A percentile compares a stretch with the other conserved stretches of the same genome.
Evolutionary conservation across 2,888 invertebrate species (phyloP).

Genomic region (Tenthredo distinguenda): DNA sequence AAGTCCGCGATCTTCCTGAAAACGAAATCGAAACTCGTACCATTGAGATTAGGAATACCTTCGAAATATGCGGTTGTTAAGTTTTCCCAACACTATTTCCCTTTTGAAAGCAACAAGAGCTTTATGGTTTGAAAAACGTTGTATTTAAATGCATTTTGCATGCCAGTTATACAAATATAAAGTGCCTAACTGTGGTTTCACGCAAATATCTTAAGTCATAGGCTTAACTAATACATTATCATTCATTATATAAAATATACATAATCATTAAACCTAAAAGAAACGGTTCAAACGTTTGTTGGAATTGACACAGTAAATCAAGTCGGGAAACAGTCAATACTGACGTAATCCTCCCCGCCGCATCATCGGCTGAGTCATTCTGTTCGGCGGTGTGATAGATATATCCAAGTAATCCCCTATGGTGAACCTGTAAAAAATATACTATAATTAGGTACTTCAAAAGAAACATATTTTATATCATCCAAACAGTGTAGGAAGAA

Average conservation of each 20-base stretch:
- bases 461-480: too few species aligned
- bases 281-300: background rate
- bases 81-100: background rate
- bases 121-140: background rate
- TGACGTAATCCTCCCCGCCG: slow-evolving; percentile 83
- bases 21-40: background rate
- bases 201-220: background rate
- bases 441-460: background rate
- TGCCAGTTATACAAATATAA: slow-evolving; percentile 4
- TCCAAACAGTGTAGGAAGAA: too few species aligned
- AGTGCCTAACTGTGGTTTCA: background rate
- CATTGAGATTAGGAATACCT: background rate
- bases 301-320: slow-evolving; percentile 1
- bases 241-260: slow-evolving; percentile 11
- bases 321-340: slow-evolving; percentile 65
- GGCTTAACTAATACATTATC: background rate
- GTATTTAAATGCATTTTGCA: background rate
- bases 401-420: slow-evolving; percentile 99
- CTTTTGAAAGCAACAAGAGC: background rate
- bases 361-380: slow-evolving; percentile 85
- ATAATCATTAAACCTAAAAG: background rate
- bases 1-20: background rate
- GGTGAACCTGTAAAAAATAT: slow-evolving; percentile 84
- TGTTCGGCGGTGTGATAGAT: slow-evolving; percentile 92
- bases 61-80: background rate